These are phyloP conservation scores for Ecliptopera silaceata DNA, from an alignment of 2,888 invertebrate species.

Conservation along the genomic window DNA sequence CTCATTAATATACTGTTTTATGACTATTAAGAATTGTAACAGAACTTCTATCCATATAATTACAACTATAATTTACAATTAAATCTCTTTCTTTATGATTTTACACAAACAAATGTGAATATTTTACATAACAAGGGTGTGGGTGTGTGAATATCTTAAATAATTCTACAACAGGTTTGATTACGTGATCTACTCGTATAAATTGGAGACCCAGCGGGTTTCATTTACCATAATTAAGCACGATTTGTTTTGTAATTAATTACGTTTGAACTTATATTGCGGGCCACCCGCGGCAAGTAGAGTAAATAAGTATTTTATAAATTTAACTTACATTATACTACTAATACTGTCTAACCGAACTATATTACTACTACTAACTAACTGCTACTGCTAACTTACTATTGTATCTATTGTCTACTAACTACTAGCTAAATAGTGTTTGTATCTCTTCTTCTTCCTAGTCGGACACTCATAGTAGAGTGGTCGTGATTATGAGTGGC, in stretches of 20 bases:
- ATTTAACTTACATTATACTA: too few relatives aligned
- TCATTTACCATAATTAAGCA: conserved; percentile 8
- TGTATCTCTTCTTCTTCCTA: too few relatives aligned
- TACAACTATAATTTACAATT: not conserved
- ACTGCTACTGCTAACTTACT: too few relatives aligned
- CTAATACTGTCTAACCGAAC: too few relatives aligned
- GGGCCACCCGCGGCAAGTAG: conserved; percentile 21
- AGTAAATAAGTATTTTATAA: not conserved
- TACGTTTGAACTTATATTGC: conserved; percentile 13
- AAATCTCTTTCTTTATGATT: not conserved
- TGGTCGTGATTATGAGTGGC: too few relatives aligned
- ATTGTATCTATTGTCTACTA: too few relatives aligned
- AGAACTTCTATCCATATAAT: not conserved
- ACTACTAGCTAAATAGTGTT: too few relatives aligned
- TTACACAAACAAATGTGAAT: not conserved
- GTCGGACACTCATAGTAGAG: too few relatives aligned
- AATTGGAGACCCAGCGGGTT: conserved; percentile 3
- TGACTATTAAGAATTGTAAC: not conserved
- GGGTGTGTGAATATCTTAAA: conserved; percentile 15
- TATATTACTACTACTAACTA: too few relatives aligned
- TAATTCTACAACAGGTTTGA: conserved; percentile 18
- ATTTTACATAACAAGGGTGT: conserved; percentile 2
- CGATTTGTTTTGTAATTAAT: conserved; percentile 25
- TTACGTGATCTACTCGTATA: conserved; percentile 14
- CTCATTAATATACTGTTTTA: not conserved